These are phyloP conservation scores for Gallinago media DNA, from an alignment of 2,113 vertebrate genomes.

Conservation along the genomic window DNA sequence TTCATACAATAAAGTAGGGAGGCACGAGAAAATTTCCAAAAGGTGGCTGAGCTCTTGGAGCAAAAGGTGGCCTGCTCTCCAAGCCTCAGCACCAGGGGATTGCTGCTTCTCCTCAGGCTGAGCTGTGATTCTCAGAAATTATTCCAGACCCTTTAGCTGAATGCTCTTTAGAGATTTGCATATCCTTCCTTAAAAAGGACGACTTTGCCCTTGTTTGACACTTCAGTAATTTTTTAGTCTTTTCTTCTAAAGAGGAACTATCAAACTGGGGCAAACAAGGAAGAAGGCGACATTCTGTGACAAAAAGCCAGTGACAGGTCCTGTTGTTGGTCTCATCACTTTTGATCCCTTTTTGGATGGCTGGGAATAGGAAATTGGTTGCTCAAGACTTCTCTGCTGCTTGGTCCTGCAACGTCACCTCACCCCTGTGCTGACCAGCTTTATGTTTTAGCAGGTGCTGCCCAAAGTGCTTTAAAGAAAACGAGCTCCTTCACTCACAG, in stretches of 20 bases:
- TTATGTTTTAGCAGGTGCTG: rapidly evolving
- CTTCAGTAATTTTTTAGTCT: constrained; percentile 37
- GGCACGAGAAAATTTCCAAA: background rate
- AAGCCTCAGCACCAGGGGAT: rapidly evolving
- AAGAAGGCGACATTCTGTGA: constrained; percentile 9
- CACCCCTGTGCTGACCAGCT: background rate
- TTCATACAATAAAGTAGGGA: background rate
- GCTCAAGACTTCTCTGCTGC: background rate
- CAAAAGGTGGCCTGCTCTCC: background rate
- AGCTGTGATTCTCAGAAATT: background rate
- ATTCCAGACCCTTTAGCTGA: background rate
- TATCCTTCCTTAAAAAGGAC: constrained; percentile 63
- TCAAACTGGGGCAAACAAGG: background rate
- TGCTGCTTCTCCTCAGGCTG: background rate
- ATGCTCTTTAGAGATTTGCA: constrained; percentile 18
- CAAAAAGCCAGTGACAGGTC: background rate
- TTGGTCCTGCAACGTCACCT: rapidly evolving
- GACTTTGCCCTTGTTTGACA: constrained; percentile 50
- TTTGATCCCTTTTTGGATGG: background rate
- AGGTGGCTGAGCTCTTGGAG: background rate
- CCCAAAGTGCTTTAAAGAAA: background rate
- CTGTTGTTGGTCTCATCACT: background rate
- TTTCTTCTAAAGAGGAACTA: constrained; percentile 60
- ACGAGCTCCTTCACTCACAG: rapidly evolving
- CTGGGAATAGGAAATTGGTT: background rate